Evolutionary conservation across 1,140 invertebrate genomes (phyloP).

Genomic region (Lerema accius): DNA sequence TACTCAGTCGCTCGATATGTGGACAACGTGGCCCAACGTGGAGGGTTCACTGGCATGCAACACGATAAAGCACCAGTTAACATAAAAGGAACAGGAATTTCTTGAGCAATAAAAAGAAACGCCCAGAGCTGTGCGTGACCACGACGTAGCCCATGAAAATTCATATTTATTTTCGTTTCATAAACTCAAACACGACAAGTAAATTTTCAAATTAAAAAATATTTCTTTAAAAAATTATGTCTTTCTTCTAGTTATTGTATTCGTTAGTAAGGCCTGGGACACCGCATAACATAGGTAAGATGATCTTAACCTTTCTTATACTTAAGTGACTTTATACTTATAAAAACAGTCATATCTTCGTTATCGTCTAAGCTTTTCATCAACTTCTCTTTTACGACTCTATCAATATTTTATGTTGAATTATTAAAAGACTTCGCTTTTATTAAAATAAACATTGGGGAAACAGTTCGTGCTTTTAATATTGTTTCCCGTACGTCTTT

Average conservation of each 20-base stretch:
- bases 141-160: slow-evolving; percentile 58
- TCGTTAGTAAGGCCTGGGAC: not conserved
- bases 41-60: slow-evolving; percentile 63
- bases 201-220: slow-evolving; percentile 39
- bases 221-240: slow-evolving; percentile 27
- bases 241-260: slow-evolving; percentile 6
- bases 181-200: slow-evolving; percentile 52
- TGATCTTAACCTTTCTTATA: too few species aligned
- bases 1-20: slow-evolving; percentile 16
- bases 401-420: slow-evolving; percentile 2
- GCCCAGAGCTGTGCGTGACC: slow-evolving; percentile 69
- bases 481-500: slow-evolving; percentile 51
- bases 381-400: not conserved
- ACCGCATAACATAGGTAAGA: too few species aligned
- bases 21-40: slow-evolving; percentile 42
- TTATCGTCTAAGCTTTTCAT: not conserved
- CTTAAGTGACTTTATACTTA: too few species aligned
- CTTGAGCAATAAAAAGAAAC: slow-evolving; percentile 70
- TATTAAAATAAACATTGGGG: slow-evolving; percentile 42
- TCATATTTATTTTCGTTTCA: slow-evolving; percentile 69
- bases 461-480: slow-evolving; percentile 45
- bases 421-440: slow-evolving; percentile 28
- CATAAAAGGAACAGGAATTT: slow-evolving; percentile 73
- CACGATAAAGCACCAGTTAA: slow-evolving; percentile 73
- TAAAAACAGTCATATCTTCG: too few species aligned